A percentile compares a stretch with the other conserved stretches of the same genome.
Evolutionary conservation across 2,888 invertebrate species (phyloP).

Genomic region (Bembecia ichneumoniformis): DNA sequence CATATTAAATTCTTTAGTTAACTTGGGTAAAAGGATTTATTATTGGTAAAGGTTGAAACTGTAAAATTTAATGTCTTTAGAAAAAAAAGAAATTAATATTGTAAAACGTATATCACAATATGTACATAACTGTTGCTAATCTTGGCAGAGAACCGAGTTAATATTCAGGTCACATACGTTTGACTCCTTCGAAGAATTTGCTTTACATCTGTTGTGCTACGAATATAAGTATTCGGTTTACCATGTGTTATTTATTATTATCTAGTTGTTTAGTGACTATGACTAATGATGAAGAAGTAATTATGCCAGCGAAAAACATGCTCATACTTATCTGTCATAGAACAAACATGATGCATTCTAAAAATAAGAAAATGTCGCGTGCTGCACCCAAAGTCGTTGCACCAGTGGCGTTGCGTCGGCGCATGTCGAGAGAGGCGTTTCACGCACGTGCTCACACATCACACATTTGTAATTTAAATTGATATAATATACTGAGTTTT

Average conservation of each 20-base stretch:
- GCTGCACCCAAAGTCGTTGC: constrained; percentile 28
- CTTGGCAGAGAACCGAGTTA: constrained; percentile 38
- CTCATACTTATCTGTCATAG: neutral
- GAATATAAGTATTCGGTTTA: neutral
- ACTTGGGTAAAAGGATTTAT: too few species aligned
- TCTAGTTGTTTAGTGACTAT: neutral
- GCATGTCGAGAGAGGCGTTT: constrained; percentile 41
- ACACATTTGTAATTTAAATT: constrained; percentile 6
- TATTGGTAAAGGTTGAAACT: too few species aligned
- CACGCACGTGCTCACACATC: constrained; percentile 51
- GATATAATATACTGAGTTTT: neutral
- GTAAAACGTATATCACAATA: constrained; percentile 11
- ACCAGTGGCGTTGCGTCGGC: constrained; percentile 35
- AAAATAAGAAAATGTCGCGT: constrained; percentile 47
- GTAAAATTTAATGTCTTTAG: too few species aligned
- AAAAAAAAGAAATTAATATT: too few species aligned
- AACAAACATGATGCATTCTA: constrained; percentile 23
- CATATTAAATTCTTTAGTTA: too few species aligned
- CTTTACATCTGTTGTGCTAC: neutral
- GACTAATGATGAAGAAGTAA: too few species aligned
- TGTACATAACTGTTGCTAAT: constrained; percentile 38
- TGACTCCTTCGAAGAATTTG: neutral
- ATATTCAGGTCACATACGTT: constrained; percentile 30
- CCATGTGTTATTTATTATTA: neutral
- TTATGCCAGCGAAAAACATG: too few species aligned